These are phyloP conservation scores for Kryptolebias marmoratus DNA, from an alignment of 2,113 vertebrate genomes.

Conservation along the genomic window DNA sequence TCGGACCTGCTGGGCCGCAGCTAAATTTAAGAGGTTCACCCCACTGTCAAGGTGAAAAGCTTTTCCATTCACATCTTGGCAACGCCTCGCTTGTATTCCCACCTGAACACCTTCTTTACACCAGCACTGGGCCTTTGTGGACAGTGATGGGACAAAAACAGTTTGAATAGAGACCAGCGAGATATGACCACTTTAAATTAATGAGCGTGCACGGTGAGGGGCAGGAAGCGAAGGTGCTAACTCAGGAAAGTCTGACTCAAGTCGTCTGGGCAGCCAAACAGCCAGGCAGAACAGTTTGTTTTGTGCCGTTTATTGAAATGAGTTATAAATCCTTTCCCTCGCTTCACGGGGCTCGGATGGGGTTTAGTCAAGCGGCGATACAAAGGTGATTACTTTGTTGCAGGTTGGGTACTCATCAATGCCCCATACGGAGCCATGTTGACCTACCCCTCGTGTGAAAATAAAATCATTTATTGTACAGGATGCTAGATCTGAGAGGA, in stretches of 20 bases:
- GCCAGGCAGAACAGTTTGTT: conserved; percentile 68
- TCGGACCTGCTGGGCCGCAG: conserved; percentile 8
- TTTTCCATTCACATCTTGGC: conserved; percentile 68
- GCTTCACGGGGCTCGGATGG: conserved; percentile 41
- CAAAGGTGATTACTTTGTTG: conserved; percentile 60
- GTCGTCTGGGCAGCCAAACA: conserved; percentile 39
- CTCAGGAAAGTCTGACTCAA: conserved; percentile 59
- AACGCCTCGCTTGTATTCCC: conserved; percentile 55
- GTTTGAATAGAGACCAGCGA: conserved; percentile 74
- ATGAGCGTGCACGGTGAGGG: conserved; percentile 64
- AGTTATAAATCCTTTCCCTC: conserved; percentile 62
- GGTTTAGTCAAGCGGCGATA: conserved; percentile 43
- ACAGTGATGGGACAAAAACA: conserved; percentile 68
- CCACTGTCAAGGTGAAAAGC: conserved; percentile 69
- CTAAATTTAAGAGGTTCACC: conserved; percentile 46
- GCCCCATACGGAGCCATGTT: conserved; percentile 28
- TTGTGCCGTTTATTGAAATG: conserved; percentile 71
- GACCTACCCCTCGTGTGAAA: conserved; percentile 41
- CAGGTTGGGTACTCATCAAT: conserved; percentile 40
- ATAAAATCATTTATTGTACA: conserved; percentile 37
- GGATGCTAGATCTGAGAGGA: conserved; percentile 20
- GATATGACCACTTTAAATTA: conserved; percentile 77
- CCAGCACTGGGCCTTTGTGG: conserved; percentile 44
- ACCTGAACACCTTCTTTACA: conserved; percentile 55
- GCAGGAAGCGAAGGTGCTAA: conserved; percentile 61